Conservation (phyloP, 2,113 vertebrate species). For the Vulpes vulpes region DNA sequence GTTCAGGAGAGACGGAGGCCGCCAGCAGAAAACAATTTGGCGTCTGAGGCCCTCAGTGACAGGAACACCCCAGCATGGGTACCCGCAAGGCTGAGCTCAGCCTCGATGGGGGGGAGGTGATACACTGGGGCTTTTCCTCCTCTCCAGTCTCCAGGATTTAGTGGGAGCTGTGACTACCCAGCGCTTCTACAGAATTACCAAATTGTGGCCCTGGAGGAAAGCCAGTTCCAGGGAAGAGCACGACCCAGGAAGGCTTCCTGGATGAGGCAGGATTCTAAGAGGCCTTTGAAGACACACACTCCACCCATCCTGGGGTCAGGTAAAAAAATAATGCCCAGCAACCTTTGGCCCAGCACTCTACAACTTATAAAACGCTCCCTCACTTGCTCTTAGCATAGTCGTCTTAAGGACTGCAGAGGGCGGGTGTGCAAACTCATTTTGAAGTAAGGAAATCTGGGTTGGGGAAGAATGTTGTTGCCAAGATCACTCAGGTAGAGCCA, state of each 20-base stretch:
- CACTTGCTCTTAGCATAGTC: rapidly evolving
- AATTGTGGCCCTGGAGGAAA: neutral
- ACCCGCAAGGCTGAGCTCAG: neutral
- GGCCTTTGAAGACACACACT: neutral
- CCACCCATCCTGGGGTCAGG: neutral
- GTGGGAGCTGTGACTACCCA: neutral
- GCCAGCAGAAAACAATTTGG: constrained; percentile 87
- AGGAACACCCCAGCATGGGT: neutral
- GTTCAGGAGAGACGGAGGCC: constrained; percentile 85
- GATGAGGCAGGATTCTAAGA: neutral
- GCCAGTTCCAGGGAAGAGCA: rapidly evolving
- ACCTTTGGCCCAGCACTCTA: neutral
- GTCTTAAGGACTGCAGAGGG: neutral
- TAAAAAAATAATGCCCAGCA: neutral
- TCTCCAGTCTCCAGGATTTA: neutral
- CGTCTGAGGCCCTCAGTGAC: constrained; percentile 20
- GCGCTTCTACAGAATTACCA: neutral
- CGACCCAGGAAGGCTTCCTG: neutral
- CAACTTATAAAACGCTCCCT: neutral
- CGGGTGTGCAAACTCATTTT: neutral
- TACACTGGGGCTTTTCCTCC: neutral
- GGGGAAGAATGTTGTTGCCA: neutral
- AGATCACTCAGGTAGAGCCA: neutral
- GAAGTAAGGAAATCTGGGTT: neutral
- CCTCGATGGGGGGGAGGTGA: rapidly evolving